These are phyloP conservation scores for Scolopax mira DNA, from an alignment of 2,113 vertebrate genomes.

Conservation along the genomic window DNA sequence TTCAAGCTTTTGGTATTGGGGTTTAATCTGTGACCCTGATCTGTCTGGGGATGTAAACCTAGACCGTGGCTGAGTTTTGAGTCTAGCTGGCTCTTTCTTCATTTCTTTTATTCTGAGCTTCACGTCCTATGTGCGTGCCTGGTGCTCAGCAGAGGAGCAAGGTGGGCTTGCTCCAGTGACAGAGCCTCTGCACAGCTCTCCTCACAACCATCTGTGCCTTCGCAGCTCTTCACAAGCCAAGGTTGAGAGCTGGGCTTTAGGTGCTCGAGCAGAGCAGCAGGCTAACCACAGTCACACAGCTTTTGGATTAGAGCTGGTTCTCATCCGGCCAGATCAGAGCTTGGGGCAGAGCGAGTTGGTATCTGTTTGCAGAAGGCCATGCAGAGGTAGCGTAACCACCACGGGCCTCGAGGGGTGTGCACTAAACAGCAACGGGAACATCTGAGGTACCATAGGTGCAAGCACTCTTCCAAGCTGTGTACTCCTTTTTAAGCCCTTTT, in stretches of 20 bases:
- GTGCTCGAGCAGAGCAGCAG: background rate
- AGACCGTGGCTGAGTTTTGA: conserved; percentile 16
- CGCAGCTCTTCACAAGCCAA: background rate
- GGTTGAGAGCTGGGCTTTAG: background rate
- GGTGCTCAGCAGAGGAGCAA: background rate
- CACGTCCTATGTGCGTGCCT: background rate
- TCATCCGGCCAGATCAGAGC: background rate
- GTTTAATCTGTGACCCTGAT: conserved; percentile 47
- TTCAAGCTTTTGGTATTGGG: background rate
- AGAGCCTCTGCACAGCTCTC: background rate
- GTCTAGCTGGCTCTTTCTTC: background rate
- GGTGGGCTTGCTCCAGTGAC: background rate
- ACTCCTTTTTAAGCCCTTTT: background rate
- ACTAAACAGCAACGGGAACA: background rate
- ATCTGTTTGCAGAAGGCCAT: background rate
- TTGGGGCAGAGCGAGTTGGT: background rate
- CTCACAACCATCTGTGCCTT: background rate
- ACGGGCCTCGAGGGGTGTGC: background rate
- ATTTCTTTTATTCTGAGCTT: conserved; percentile 2
- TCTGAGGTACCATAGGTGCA: background rate
- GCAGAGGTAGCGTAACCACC: background rate
- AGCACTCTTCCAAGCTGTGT: background rate
- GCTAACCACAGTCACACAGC: conserved; percentile 16
- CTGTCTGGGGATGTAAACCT: conserved; percentile 16
- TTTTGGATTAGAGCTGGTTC: background rate